Base-by-base conservation (phyloP, 23 tunicate genomes). In the Ascidia mentula region DNA sequence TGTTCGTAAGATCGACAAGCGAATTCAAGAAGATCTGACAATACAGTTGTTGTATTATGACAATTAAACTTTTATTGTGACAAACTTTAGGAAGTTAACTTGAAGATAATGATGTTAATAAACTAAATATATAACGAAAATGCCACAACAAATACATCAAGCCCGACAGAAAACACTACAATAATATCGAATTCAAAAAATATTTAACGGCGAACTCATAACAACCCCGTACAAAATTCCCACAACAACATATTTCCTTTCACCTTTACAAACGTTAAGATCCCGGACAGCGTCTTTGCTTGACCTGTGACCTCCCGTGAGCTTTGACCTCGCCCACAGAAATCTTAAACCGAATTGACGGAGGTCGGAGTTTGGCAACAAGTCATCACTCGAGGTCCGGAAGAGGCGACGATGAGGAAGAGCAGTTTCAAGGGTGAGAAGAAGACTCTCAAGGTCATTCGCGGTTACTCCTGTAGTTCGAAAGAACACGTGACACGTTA, bases 251-350 rank as follows among this genome's bases (percentile, higher is more conserved):
- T 42, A 42, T 42, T 53, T 53, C 65, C 22, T 53, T 53, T 53
- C 24, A 77, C 80, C 90, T 72, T 36, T 78, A 38, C 84, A 79
- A 8, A 45, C 26, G 36, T 86, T 72, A 37, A 86, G 32, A 34
- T 86, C 80, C n/a, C 15, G 18, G 37, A 86, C 18, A 18, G 90
- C 79, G 2, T 53, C 75, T 28, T 72, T 24, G 72, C 36, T 79
- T 37, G 37, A 37, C 4, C 39, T 31, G 24, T 72, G 36, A 22
- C 30, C 31, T 6, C 26, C 35, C 28, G 39, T 22, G 15, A 69
- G 46, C 38, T 86, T 79, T 2, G 80, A 72, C 18, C 90, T 45
- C 18, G 65, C 30, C 84, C 84, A 86, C 40, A 86, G 59, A 18
- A 72, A 38, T 26, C 90, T 69, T 32, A 86, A 37, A 3, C 72